Evolutionary conservation across 2,113 vertebrate genomes (phyloP).

Genomic region (Orycteropus afer): DNA sequence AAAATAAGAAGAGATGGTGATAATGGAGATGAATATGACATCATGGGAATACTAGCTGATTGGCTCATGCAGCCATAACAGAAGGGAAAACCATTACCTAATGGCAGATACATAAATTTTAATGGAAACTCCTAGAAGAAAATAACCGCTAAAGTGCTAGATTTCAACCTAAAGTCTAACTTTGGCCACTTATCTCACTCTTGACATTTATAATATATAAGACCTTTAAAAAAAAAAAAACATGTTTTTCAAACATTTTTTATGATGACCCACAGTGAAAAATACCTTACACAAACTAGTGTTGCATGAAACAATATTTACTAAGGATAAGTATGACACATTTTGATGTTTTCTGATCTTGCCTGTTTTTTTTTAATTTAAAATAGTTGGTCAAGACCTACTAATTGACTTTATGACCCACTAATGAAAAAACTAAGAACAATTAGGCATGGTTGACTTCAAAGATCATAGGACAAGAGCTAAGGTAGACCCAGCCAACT

Average conservation of each 20-base stretch:
- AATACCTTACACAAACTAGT: neutral
- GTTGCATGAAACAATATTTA: neutral
- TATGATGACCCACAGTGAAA: neutral
- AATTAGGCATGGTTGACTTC: slow-evolving; percentile 39
- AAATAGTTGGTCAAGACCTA: slow-evolving; percentile 23
- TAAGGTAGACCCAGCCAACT: neutral
- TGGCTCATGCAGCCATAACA: neutral
- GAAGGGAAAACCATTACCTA: neutral
- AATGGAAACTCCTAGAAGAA: slow-evolving; percentile 26
- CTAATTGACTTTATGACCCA: slow-evolving; percentile 42
- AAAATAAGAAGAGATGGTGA: neutral
- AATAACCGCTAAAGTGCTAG: slow-evolving; percentile 13
- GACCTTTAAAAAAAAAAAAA: too few species aligned
- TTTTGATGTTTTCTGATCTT: slow-evolving; percentile 43
- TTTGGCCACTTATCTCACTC: neutral
- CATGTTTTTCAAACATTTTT: slow-evolving; percentile 53
- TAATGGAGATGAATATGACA: neutral
- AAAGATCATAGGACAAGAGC: neutral
- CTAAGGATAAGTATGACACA: neutral
- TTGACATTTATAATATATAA: neutral
- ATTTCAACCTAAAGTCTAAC: slow-evolving; percentile 31
- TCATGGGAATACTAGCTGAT: neutral
- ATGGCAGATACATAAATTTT: neutral
- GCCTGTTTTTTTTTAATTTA: slow-evolving; percentile 44
- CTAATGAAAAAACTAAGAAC: slow-evolving; percentile 52